A percentile compares a stretch with the other conserved stretches of the same genome.
Evolutionary conservation across 2,113 vertebrate genomes (phyloP).

Genomic region (Calypte anna): DNA sequence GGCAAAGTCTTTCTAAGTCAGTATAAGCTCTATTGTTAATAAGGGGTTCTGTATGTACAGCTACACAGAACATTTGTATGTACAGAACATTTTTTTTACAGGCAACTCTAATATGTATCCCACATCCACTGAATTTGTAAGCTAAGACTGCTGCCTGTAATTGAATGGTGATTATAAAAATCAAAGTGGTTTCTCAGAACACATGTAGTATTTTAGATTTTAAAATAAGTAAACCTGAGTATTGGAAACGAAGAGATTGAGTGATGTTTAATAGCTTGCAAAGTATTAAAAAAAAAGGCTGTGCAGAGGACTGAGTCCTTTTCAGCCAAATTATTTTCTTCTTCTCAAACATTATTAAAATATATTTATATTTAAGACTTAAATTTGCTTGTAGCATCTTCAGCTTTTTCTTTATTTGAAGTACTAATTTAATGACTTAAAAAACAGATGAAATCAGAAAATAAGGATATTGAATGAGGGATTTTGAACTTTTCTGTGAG

Average conservation of each 20-base stretch:
- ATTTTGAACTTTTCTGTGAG: neutral
- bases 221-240: neutral
- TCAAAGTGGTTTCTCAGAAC: neutral
- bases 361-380: neutral
- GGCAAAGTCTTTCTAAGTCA: neutral
- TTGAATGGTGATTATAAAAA: neutral
- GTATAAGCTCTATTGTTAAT: neutral
- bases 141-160: neutral
- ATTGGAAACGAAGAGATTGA: neutral
- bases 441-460: neutral
- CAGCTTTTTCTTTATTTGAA: neutral
- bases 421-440: neutral
- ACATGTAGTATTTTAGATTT: neutral
- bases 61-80: neutral
- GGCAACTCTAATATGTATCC: neutral
- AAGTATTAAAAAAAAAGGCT: neutral
- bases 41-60: neutral
- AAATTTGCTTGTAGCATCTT: neutral
- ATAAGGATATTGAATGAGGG: neutral
- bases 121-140: neutral
- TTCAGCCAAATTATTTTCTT: neutral
- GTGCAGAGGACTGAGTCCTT: neutral
- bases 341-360: neutral
- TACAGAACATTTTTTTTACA: neutral
- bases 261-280: neutral